These are phyloP conservation scores for Microtus ochrogaster DNA, from an alignment of 2,113 vertebrate species.

Conservation along the genomic window DNA sequence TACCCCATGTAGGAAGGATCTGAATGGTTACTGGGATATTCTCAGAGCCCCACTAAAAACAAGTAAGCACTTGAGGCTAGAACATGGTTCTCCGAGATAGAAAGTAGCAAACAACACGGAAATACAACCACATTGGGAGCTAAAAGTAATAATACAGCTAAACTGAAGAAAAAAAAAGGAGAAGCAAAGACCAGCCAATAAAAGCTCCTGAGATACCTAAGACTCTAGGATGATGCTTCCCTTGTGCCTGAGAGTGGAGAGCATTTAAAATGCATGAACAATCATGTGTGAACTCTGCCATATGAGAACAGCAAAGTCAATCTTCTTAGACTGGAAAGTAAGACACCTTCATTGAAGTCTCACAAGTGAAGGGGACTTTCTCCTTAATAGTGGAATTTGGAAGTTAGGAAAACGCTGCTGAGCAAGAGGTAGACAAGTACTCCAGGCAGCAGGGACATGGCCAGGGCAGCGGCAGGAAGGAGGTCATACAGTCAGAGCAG, in stretches of 20 bases:
- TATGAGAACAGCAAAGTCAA: background rate
- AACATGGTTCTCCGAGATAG: background rate
- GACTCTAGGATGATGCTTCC: background rate
- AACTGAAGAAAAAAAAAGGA: background rate
- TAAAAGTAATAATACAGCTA: background rate
- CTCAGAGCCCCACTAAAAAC: background rate
- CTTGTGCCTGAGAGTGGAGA: background rate
- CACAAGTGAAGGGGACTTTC: background rate
- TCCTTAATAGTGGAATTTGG: background rate
- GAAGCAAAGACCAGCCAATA: background rate
- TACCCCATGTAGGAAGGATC: background rate
- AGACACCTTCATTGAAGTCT: background rate
- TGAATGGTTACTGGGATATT: background rate
- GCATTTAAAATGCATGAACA: background rate
- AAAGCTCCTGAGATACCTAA: background rate
- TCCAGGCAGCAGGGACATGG: background rate
- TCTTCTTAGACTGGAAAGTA: constrained; percentile 1
- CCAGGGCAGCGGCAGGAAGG: background rate
- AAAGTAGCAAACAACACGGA: constrained; percentile 46
- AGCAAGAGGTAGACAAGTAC: background rate
- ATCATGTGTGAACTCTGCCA: background rate
- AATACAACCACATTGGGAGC: background rate
- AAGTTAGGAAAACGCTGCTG: background rate
- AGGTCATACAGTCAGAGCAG: background rate
- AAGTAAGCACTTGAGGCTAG: background rate